Evolutionary conservation across 2,797 vertebrate species (phyloP).

Genomic region (Myotis pilosus): DNA sequence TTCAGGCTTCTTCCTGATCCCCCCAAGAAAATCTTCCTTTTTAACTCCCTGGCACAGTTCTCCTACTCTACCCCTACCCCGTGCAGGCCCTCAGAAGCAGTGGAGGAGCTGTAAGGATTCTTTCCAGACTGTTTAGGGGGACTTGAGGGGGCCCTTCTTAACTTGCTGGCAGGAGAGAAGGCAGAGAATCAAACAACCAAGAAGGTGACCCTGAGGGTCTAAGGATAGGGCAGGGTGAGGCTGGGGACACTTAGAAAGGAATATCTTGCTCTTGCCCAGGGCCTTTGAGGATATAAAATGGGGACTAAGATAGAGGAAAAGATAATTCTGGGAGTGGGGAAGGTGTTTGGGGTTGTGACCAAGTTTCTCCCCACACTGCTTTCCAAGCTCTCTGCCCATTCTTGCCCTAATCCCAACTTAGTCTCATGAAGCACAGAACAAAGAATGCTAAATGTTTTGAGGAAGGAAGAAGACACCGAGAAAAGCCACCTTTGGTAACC

Average conservation of each 20-base stretch:
- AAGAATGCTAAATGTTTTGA: conserved; percentile 9
- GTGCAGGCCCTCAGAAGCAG: background rate
- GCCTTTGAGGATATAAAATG: background rate
- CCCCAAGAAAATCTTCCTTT: conserved; percentile 60
- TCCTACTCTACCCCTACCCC: background rate
- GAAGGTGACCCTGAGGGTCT: background rate
- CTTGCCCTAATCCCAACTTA: background rate
- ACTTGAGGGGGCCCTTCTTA: background rate
- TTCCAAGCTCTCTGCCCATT: background rate
- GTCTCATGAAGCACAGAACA: conserved; percentile 38
- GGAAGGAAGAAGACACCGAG: background rate
- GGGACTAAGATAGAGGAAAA: background rate
- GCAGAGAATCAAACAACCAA: background rate
- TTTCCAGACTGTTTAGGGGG: background rate
- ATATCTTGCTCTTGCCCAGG: conserved; percentile 2
- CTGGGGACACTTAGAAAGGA: background rate
- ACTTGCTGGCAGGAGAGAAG: background rate
- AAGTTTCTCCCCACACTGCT: background rate
- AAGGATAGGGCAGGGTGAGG: background rate
- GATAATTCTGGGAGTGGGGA: background rate
- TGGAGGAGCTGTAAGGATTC: background rate
- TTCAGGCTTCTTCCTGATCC: conserved; percentile 12
- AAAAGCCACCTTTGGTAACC: conserved; percentile 12
- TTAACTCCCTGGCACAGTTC: conserved; percentile 30
- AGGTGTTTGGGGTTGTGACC: background rate